phyloP scores from a whole-genome alignment of 1,140 invertebrate species.

The Wiebesia pumilae region DNA sequence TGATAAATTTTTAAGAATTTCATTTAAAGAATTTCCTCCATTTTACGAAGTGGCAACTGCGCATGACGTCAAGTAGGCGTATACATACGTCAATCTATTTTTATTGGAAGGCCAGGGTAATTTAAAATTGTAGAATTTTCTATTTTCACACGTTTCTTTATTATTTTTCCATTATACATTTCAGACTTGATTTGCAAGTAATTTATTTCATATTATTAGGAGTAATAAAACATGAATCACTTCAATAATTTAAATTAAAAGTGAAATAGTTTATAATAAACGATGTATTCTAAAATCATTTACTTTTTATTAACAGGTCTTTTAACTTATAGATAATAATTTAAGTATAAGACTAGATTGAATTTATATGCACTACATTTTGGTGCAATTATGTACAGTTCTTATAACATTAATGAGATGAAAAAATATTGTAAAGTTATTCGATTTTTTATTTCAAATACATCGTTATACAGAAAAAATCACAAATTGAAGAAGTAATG shows the following conservation, averaged over 20 bases:
- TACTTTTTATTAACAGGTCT: neutral
- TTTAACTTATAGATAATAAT: neutral
- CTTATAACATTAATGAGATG: neutral
- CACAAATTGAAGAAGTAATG: neutral
- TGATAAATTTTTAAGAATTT: conserved; percentile 25
- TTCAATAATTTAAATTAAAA: neutral
- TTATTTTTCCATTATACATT: conserved; percentile 2
- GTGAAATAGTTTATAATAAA: neutral
- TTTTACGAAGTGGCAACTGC: conserved; percentile 14
- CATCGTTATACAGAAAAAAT: neutral
- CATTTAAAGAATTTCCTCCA: conserved; percentile 28
- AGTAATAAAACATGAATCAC: neutral
- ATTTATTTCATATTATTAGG: neutral
- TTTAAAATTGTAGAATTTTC: conserved; percentile 38
- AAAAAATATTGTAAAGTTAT: neutral
- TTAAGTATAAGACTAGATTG: neutral
- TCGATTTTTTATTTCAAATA: neutral
- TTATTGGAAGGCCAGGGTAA: conserved; percentile 48
- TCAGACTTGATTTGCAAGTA: neutral
- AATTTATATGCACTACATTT: neutral
- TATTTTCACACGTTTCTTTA: conserved; percentile 38
- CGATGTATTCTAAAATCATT: neutral
- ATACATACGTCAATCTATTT: conserved; percentile 39
- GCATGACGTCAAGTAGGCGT: conserved; percentile 15
- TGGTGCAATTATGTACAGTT: neutral